Conservation (phyloP, 2,113 vertebrate species). For the Eulacestoma nigropectus region DNA sequence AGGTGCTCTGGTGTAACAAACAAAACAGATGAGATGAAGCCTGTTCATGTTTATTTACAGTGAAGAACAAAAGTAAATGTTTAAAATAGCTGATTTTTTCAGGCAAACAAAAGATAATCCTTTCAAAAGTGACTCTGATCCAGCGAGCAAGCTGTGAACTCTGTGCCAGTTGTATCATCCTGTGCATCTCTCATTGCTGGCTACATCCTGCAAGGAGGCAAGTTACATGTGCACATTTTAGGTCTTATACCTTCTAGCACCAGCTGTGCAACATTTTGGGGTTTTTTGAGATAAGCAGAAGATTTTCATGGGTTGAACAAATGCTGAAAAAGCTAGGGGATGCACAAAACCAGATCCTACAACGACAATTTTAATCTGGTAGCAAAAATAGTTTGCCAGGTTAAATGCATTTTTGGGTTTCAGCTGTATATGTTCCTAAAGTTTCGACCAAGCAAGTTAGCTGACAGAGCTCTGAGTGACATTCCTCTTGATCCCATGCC, state of each 20-base stretch:
- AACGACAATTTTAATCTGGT: neutral
- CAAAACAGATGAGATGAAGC: neutral
- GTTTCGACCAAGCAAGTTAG: neutral
- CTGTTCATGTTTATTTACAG: slow-evolving; percentile 12
- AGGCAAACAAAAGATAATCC: neutral
- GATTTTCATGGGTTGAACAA: neutral
- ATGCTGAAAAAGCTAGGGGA: neutral
- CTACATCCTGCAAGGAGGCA: neutral
- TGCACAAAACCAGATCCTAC: neutral
- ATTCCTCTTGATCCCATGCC: neutral
- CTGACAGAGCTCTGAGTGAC: neutral
- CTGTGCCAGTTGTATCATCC: neutral
- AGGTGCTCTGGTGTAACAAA: neutral
- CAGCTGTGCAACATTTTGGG: neutral
- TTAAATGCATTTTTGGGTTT: neutral
- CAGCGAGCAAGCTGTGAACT: neutral
- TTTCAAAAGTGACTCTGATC: neutral
- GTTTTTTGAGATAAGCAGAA: neutral
- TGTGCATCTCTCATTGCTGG: neutral
- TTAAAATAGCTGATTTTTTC: slow-evolving; percentile 14
- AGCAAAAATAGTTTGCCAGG: neutral
- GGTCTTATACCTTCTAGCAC: neutral
- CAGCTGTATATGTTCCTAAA: neutral
- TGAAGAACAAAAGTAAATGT: neutral
- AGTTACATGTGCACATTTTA: neutral